phyloP scores from a whole-genome alignment of 2,888 invertebrate species.

The Synergus umbraculus region DNA sequence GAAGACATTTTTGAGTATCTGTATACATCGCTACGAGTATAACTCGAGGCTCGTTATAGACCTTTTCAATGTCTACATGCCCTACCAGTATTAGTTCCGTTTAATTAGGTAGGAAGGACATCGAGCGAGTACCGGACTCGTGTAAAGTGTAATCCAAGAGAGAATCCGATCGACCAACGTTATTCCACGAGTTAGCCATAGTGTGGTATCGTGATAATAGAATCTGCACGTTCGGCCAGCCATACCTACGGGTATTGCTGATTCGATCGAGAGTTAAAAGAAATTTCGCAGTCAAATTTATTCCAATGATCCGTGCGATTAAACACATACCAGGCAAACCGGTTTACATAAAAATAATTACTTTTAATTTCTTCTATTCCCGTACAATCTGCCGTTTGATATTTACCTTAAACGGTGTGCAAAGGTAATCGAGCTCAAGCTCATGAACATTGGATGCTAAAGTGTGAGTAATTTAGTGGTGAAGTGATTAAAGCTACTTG shows the following conservation, averaged over 20 bases:
- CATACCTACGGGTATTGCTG: constrained; percentile 52
- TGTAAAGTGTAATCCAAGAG: constrained; percentile 66
- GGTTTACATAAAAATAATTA: constrained; percentile 46
- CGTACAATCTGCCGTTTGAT: constrained; percentile 22
- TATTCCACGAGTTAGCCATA: constrained; percentile 54
- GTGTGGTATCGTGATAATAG: constrained; percentile 62
- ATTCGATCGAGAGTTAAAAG: constrained; percentile 54
- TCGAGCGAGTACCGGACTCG: constrained; percentile 58
- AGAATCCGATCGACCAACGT: constrained; percentile 62
- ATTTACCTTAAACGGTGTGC: constrained; percentile 14
- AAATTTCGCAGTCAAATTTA: constrained; percentile 58
- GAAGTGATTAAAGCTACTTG: background rate
- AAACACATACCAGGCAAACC: constrained; percentile 53
- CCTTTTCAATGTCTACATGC: constrained; percentile 58
- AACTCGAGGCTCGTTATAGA: constrained; percentile 51
- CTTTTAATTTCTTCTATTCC: constrained; percentile 45
- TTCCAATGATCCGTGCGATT: constrained; percentile 49
- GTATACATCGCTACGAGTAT: constrained; percentile 20
- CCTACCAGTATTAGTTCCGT: constrained; percentile 64
- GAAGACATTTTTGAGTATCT: background rate
- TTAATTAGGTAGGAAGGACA: constrained; percentile 66
- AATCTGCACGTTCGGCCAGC: constrained; percentile 63
- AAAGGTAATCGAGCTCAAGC: background rate
- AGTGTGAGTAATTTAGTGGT: background rate
- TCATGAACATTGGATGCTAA: background rate